Conservation (phyloP, 2,797 vertebrate species). For the Brachymystax lenok region DNA sequence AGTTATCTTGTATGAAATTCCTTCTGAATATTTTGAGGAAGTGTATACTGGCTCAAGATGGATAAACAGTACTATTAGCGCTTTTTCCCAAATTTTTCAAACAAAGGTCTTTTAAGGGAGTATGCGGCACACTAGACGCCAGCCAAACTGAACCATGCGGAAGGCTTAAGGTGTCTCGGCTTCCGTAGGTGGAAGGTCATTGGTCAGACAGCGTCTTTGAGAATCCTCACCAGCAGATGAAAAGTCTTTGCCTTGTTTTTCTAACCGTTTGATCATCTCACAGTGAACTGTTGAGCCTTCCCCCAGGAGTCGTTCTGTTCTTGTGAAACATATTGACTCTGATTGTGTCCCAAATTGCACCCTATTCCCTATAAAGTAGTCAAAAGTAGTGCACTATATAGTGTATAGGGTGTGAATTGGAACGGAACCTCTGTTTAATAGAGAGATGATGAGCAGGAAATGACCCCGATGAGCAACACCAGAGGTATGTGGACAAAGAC, state of each 20-base stretch:
- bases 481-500: conserved; percentile 61
- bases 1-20: too few relatives aligned
- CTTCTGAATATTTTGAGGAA: too few relatives aligned
- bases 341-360: neutral
- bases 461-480: conserved; percentile 58
- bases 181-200: neutral
- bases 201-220: conserved; percentile 25
- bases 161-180: neutral
- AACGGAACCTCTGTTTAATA: neutral
- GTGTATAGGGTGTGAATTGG: neutral
- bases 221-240: conserved; percentile 27
- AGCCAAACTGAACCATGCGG: too few relatives aligned
- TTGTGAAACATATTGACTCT: conserved; percentile 41
- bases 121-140: too few relatives aligned
- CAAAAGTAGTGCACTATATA: neutral
- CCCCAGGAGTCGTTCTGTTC: conserved; percentile 35
- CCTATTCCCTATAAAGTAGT: neutral
- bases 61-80: too few relatives aligned
- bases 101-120: too few relatives aligned
- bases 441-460: conserved; percentile 42
- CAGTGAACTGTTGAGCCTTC: conserved; percentile 46
- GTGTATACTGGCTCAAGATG: too few relatives aligned
- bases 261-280: conserved; percentile 24
- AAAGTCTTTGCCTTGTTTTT: conserved; percentile 25
- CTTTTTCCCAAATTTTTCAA: too few relatives aligned